Base-by-base conservation (phyloP, 2,797 vertebrate genomes). In the Enteromius paludinosus region DNA sequence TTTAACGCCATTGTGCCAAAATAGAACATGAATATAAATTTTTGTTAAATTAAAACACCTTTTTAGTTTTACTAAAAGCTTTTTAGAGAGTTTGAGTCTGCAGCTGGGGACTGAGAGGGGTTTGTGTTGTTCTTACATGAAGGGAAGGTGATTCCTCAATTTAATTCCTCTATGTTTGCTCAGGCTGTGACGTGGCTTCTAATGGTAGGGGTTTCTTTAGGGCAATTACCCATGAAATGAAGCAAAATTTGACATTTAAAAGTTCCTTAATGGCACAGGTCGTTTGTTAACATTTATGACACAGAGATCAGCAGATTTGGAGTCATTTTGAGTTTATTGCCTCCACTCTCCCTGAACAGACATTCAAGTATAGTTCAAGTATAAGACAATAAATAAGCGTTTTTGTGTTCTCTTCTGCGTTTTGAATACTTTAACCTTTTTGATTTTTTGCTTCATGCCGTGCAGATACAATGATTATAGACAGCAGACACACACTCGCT, bases 401-500 rank as follows among this genome's bases (percentile, higher is more conserved):
- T 15, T 23, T 69, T 5, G 59, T 59, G 52, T 47, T 61, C 12
- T 66, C 28, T 28, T 81, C 64, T 28, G 45, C 14, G 0, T 61
- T 73, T n/a, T 25, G 28, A 71, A 52, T 20, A 15, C 62, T 35
- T 76, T 59, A 82, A 62, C 78, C 30, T 64, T 43, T 79, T 2
- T 38, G 54, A 54, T 74, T 14, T 6, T 80, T 47, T 1, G 28
- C 12, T 59, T 72, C 11, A 62, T 73, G 17, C 38, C 18, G 38
- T 12, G 11, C 73, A 85, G 12, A 33, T 56, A 72, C 61, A 41
- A n/a, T 81, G 74, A 49, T 65, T 71, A 71, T 81, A 20, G 68
- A 45, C 71, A 64, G 33, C 49, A 73, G 69, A 78, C 59, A 75
- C 52, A 81, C 76, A 64, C 33, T 71, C 82, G n/a, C 61, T 87